Evolutionary conservation across 2,888 invertebrate species (phyloP), one percentile per base, ranked within the genome.

Genomic region (Euzetes globulus): DNA sequence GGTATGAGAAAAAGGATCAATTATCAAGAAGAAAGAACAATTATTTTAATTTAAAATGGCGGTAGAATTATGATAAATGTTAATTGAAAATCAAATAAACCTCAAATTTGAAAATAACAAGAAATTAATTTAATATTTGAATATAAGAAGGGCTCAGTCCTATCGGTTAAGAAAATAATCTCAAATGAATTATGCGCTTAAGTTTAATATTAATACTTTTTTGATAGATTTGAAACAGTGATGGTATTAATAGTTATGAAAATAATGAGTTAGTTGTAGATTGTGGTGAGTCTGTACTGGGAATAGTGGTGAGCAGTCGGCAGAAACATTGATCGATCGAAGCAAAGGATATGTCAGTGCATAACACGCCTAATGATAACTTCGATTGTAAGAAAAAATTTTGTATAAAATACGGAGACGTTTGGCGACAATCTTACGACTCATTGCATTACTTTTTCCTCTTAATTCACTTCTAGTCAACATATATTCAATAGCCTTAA

Each of bases 151-250:
- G 3, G 47, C 47, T 47, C 17, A 15, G 17, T 9, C 17, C 13
- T 47, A 47, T 47, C 2, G 47, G 47, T 33, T 6, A 7, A 6
- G 2, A 3, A 9, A 47, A 5, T 15, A 47, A 3, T 47, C 47
- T 47, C 47, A 15, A 5, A 47, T 47, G 47, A 47, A 47, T 47
- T 47, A 47, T 47, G 47, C 47, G 47, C 47, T 13, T 2, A 25
- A 55, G n/a, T 55, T 55, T 22, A 55, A 60, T 60, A 60, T 60
- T 60, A 60, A 60, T 60, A 22, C 60, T 29, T 60, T 60, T 60
- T 33, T 60, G 29, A 60, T 60, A 60, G 29, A 29, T 60, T 55
- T 60, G 15, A 60, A 25, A 60, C 60, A 60, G 2, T 29, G 29
- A 1, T 2, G 9, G 27, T 33, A 29, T 29, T 60, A 60, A 33